Evolutionary conservation across 2,113 vertebrate genomes (phyloP).

Genomic region (Nicator chloris): DNA sequence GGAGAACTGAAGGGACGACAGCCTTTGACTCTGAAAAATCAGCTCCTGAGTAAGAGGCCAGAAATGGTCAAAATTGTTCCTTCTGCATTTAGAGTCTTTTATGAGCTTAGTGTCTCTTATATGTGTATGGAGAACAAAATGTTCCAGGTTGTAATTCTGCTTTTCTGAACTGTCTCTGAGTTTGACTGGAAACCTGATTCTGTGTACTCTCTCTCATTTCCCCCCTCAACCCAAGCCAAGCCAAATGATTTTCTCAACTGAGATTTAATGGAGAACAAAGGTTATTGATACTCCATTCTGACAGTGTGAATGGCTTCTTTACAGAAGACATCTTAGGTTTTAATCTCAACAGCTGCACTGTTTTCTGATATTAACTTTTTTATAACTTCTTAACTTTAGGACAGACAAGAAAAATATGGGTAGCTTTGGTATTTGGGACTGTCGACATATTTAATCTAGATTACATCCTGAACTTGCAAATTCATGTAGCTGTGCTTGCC

Average conservation of each 20-base stretch:
- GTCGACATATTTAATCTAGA: neutral
- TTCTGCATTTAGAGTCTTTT: neutral
- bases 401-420: neutral
- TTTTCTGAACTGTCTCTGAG: neutral
- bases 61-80: neutral
- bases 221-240: neutral
- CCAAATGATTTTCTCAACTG: neutral
- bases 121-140: neutral
- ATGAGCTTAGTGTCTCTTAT: neutral
- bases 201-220: neutral
- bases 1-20: conserved; percentile 79
- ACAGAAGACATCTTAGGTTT: neutral
- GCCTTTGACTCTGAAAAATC: conserved; percentile 84
- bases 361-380: neutral
- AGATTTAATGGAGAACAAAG: neutral
- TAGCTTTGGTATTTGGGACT: neutral
- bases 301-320: neutral
- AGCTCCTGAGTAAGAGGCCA: conserved; percentile 87
- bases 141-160: neutral
- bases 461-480: neutral
- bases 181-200: neutral
- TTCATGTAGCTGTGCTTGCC: neutral
- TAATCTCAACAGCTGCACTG: neutral
- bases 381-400: neutral
- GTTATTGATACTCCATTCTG: neutral